These are phyloP conservation scores for Merluccius polli DNA, from an alignment of 2,797 vertebrate genomes.

Conservation along the genomic window DNA sequence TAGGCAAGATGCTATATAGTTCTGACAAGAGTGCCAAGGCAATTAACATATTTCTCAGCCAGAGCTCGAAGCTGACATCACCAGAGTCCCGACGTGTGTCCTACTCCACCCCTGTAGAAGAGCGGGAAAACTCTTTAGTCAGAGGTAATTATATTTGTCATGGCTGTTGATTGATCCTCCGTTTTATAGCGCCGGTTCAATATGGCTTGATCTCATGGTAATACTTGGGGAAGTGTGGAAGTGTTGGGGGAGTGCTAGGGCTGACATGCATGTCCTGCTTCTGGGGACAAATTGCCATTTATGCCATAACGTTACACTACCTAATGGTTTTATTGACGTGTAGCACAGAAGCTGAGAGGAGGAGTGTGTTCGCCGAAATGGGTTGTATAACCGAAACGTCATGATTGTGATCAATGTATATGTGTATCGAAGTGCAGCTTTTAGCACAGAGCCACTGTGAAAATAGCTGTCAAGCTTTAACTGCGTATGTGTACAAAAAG, in stretches of 20 bases:
- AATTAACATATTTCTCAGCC: slow-evolving; percentile 19
- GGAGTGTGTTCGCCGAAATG: slow-evolving; percentile 28
- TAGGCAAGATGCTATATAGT: slow-evolving; percentile 10
- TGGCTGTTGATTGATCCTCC: slow-evolving; percentile 48
- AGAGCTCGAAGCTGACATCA: slow-evolving; percentile 22
- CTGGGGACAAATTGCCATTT: slow-evolving; percentile 39
- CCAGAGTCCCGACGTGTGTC: slow-evolving; percentile 22
- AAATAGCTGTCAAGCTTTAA: slow-evolving; percentile 31
- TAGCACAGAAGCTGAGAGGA: slow-evolving; percentile 27
- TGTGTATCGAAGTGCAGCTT: slow-evolving; percentile 15
- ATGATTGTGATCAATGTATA: slow-evolving; percentile 6
- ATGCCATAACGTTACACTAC: slow-evolving; percentile 42
- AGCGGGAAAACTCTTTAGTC: slow-evolving; percentile 37
- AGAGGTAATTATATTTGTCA: slow-evolving; percentile 51
- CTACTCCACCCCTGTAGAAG: slow-evolving; percentile 30
- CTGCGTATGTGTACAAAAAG: neutral
- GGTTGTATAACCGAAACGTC: slow-evolving; percentile 29
- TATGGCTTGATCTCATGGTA: slow-evolving; percentile 49
- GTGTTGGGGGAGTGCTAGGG: slow-evolving; percentile 32
- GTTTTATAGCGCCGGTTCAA: slow-evolving; percentile 46
- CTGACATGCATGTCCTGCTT: slow-evolving; percentile 49
- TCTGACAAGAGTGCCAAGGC: slow-evolving; percentile 14
- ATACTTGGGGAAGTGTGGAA: slow-evolving; percentile 31
- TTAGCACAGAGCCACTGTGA: slow-evolving; percentile 24
- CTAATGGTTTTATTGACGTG: slow-evolving; percentile 48